These are phyloP conservation scores for Rhynchophorus ferrugineus DNA, from an alignment of 1,140 invertebrate species.

Conservation along the genomic window DNA sequence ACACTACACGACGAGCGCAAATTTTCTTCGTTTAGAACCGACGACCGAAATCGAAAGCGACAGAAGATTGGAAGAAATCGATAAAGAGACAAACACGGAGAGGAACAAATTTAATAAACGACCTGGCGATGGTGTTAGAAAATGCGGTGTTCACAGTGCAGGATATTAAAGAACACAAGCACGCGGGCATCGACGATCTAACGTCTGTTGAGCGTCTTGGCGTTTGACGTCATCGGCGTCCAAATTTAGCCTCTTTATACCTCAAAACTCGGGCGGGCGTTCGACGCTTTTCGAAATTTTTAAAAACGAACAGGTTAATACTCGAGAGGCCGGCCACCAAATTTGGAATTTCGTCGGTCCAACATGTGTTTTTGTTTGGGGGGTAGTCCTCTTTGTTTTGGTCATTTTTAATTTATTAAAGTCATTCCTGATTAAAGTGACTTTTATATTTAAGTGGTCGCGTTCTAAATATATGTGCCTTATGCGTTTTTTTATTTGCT, in stretches of 20 bases:
- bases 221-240: constrained; percentile 27
- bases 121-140: constrained; percentile 17
- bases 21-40: too few species aligned
- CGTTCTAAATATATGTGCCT: too few species aligned
- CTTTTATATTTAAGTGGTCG: too few species aligned
- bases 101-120: too few species aligned
- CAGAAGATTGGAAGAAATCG: constrained; percentile 1
- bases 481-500: too few species aligned
- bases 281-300: constrained; percentile 12
- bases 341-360: constrained; percentile 12
- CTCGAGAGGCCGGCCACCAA: neutral
- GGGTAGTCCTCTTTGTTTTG: too few species aligned
- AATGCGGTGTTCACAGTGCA: constrained; percentile 28
- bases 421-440: too few species aligned
- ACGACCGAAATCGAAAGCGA: too few species aligned
- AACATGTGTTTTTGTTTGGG: neutral
- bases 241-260: constrained; percentile 28
- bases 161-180: constrained; percentile 26
- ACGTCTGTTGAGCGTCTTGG: constrained; percentile 20
- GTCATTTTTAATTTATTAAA: too few species aligned
- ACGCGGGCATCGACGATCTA: neutral
- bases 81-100: too few species aligned
- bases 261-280: constrained; percentile 12
- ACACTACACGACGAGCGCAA: too few species aligned
- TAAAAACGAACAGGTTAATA: constrained; percentile 2